Base-by-base conservation (phyloP, 1,140 invertebrate species). In the Pseudomyrmex gracilis region DNA sequence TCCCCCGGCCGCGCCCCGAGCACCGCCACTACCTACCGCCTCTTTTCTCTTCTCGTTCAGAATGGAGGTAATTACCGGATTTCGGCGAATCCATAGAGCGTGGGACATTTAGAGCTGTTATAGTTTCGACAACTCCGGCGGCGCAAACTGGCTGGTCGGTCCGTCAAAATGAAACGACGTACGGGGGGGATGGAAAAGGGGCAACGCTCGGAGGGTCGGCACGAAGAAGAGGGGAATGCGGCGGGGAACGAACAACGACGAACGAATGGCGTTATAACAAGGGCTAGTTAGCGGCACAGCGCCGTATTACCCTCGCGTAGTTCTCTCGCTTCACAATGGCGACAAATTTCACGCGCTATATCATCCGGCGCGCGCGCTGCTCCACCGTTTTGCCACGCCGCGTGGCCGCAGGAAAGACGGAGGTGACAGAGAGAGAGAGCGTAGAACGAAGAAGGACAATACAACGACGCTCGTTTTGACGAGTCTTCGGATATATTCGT, bases 311-410 rank as follows among this genome's bases (percentile, higher is more conserved):
- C 90, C 91, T 92, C 91, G 90, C 90, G 90, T 91, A 90, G 90
- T 93, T 92, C 91, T 91, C 80, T 82, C 87, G 83, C 47, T 45
- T 89, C 91, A 93, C 93, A 93, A 94, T 93, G 92, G 90, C 89
- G 93, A 92, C 93, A 94, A 93, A 93, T 94, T 93, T 93, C 89
- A 92, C 91, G 90, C 89, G 91, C 90, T 92, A 91, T 92, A 90
- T 92, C 87, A 93, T 89, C 90, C 86, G 73, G 86, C 34, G 34
- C 34, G 34, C 34, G n/a, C 7, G 34, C 34, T 34, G n/a, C 80
- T 78, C 67, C 64, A 20, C 83, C 47, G 71, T 51, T 34, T 53
- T 64, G 43, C 57, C 12, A 70, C 57, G 64, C 73, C 63, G 84
- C 71, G 73, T 57, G 67, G 76, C 74, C 82, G 73, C 82, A 60